These are phyloP conservation scores for Vesta saturnalis DNA, from an alignment of 2,888 invertebrate genomes.

Conservation along the genomic window DNA sequence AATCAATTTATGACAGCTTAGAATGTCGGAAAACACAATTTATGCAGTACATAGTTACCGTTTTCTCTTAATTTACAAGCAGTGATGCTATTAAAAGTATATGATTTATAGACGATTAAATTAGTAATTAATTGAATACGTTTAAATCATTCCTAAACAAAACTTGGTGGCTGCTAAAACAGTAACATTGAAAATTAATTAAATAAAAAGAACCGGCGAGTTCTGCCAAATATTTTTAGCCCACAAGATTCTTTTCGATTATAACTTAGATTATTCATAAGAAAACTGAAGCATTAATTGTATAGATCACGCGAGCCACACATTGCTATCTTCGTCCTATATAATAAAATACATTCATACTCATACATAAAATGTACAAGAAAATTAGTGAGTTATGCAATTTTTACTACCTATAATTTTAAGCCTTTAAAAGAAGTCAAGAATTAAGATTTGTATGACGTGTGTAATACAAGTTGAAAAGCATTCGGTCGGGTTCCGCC, in stretches of 20 bases:
- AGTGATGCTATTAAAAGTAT: constrained; percentile 20
- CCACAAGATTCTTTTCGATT: not conserved
- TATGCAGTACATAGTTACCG: constrained; percentile 16
- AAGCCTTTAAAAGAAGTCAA: constrained; percentile 2
- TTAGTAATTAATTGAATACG: constrained; percentile 26
- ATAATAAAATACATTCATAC: not conserved
- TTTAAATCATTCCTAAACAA: constrained; percentile 16
- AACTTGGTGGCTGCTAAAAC: constrained; percentile 9
- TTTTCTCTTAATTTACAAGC: constrained; percentile 23
- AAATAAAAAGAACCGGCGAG: not conserved
- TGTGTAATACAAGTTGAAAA: not conserved
- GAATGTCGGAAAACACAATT: constrained; percentile 20
- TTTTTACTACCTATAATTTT: constrained; percentile 10
- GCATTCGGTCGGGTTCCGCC: not conserved
- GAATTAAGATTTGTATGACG: not conserved
- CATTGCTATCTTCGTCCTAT: not conserved
- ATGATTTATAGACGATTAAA: constrained; percentile 29
- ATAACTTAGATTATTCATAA: constrained; percentile 1
- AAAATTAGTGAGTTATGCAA: not conserved
- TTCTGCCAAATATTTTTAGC: not conserved
- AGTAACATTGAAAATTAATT: constrained; percentile 15
- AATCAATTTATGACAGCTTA: constrained; percentile 14
- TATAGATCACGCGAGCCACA: constrained; percentile 5
- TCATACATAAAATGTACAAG: not conserved
- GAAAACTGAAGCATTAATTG: not conserved